phyloP scores from a whole-genome alignment of 2,888 invertebrate genomes.

The Dendrolimus pini region DNA sequence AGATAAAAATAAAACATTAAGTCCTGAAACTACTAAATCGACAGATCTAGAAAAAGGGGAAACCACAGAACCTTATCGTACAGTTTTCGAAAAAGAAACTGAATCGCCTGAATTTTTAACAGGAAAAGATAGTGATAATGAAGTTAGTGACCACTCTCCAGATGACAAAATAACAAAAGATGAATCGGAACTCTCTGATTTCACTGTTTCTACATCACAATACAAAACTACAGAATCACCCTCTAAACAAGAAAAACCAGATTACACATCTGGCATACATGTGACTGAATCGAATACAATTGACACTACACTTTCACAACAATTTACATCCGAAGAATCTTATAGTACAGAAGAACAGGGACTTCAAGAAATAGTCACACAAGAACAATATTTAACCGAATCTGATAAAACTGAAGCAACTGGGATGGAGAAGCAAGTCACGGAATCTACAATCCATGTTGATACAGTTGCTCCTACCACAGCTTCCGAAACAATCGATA shows the following conservation, averaged over 20 bases:
- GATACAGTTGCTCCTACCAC: not conserved
- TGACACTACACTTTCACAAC: not conserved
- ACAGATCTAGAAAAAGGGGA: conserved; percentile 5
- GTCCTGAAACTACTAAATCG: not conserved
- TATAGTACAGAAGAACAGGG: not conserved
- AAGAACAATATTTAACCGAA: not conserved
- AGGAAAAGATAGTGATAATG: conserved; percentile 1
- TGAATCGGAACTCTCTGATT: not conserved
- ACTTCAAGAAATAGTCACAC: not conserved
- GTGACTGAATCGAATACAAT: not conserved
- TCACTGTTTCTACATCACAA: not conserved
- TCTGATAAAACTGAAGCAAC: not conserved
- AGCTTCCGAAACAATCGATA: not conserved
- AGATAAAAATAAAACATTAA: conserved; percentile 1
- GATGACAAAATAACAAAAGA: not conserved
- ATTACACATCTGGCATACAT: not conserved
- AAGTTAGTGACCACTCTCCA: not conserved
- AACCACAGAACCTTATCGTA: conserved; percentile 1
- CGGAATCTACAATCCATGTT: not conserved
- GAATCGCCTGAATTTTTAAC: conserved; percentile 1
- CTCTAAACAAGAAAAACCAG: not conserved
- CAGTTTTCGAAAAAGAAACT: conserved; percentile 5
- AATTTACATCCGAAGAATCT: not conserved
- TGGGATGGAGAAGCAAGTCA: not conserved
- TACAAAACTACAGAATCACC: not conserved